These are phyloP conservation scores for Luidia sarsii DNA, from an alignment of 53 echinoderm and acorn worm species.

Conservation along the genomic window DNA sequence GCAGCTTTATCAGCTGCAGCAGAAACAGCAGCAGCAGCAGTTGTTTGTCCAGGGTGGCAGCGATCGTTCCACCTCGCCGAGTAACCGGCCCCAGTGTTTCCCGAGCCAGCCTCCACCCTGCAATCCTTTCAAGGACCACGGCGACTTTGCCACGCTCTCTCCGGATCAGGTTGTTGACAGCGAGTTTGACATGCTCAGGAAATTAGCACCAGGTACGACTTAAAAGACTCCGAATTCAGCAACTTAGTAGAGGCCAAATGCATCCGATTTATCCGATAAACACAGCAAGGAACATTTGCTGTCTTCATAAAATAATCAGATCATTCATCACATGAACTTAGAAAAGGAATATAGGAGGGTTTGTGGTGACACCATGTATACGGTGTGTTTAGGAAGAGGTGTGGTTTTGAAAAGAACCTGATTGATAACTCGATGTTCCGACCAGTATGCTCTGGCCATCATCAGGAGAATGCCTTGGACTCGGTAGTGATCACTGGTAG, in stretches of 20 bases:
- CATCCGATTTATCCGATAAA: background rate
- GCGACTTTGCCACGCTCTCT: conserved; percentile 51
- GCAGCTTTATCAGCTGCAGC: conserved; percentile 33
- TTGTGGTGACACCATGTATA: too few species aligned
- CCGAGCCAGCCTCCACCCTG: conserved; percentile 5
- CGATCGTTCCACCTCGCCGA: conserved; percentile 18
- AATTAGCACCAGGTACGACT: conserved; percentile 74
- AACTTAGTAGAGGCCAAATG: background rate
- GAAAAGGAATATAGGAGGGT: too few species aligned
- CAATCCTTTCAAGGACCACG: conserved; percentile 74
- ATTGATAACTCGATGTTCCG: too few species aligned
- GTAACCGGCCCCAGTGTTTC: conserved; percentile 31
- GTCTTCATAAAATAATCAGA: background rate
- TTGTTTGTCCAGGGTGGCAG: conserved; percentile 15
- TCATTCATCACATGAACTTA: too few species aligned
- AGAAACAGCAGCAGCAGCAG: background rate
- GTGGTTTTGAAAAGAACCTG: too few species aligned
- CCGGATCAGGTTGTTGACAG: conserved; percentile 85
- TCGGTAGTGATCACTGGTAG: too few species aligned
- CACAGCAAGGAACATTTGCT: background rate
- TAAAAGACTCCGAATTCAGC: background rate
- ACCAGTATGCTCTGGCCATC: too few species aligned
- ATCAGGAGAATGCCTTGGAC: too few species aligned
- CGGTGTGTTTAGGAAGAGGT: too few species aligned
- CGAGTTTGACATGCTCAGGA: conserved; percentile 93